Percentiles rank a stretch among this genome's conserved stretches.
phyloP scores from a whole-genome alignment of 2,888 invertebrate genomes.

The Eristalinus aeneus region DNA sequence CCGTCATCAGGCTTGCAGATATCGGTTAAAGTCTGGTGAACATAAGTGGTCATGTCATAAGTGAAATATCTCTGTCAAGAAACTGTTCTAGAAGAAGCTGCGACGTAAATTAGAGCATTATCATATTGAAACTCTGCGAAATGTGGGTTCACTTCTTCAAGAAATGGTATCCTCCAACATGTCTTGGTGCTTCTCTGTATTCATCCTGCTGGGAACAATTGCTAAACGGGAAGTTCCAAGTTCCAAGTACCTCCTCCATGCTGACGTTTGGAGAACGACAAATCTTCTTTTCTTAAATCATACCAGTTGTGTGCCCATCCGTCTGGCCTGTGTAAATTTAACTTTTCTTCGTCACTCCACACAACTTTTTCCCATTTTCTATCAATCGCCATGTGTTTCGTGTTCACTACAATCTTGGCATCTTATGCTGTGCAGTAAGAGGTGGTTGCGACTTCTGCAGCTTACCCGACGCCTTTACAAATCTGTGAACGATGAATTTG shows the following conservation, averaged over 20 bases:
- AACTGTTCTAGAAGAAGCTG: not conserved
- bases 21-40: not conserved
- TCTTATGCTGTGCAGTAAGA: no score
- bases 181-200: not conserved
- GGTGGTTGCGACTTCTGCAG: no score
- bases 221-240: not conserved
- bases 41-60: no score
- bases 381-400: not conserved
- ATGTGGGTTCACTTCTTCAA: not conserved
- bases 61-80: not conserved
- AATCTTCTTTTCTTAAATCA: not conserved
- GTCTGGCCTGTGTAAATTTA: no score
- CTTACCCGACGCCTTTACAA: no score
- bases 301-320: no score
- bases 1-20: not conserved
- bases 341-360: no score
- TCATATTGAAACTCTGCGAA: not conserved
- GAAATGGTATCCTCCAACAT: not conserved
- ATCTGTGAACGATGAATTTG: no score
- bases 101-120: not conserved
- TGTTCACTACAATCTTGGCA: no score
- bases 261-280: not conserved
- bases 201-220: not conserved
- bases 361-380: not conserved
- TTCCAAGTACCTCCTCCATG: not conserved